phyloP scores from a whole-genome alignment of 2,888 invertebrate genomes.

The Leptinotarsa tumamoca region DNA sequence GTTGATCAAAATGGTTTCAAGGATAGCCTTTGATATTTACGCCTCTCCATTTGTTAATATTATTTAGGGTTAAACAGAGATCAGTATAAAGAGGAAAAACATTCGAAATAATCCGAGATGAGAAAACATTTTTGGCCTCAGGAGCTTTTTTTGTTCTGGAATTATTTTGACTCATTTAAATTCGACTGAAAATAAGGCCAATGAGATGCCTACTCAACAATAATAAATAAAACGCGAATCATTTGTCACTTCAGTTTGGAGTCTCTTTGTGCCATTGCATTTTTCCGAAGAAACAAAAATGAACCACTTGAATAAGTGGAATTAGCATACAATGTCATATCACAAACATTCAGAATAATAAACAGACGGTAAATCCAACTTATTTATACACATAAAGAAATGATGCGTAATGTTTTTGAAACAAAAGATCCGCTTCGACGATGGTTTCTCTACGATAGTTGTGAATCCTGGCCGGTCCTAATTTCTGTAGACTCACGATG shows the following conservation, averaged over 20 bases:
- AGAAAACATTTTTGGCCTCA: no score
- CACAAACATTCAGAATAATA: conserved; percentile 38
- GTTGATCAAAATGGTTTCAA: no score
- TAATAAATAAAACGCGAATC: not conserved
- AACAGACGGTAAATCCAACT: conserved; percentile 42
- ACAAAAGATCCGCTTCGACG: conserved; percentile 10
- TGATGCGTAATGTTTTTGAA: conserved; percentile 43
- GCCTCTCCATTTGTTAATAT: no score
- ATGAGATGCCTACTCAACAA: not conserved
- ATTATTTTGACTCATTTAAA: no score
- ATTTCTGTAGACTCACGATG: not conserved
- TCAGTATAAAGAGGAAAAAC: no score
- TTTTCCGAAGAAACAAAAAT: conserved; percentile 37
- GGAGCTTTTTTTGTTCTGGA: no score
- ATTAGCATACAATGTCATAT: conserved; percentile 46
- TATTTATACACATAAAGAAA: conserved; percentile 38
- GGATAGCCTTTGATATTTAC: no score
- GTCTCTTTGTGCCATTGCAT: conserved; percentile 30
- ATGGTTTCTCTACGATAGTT: not conserved
- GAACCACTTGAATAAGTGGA: conserved; percentile 33
- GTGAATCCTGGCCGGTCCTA: not conserved
- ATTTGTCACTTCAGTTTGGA: not conserved
- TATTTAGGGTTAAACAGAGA: no score
- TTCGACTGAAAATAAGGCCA: not conserved
- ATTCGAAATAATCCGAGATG: no score